Conservation (phyloP, 1,140 invertebrate genomes). For the Gonatopus flavifemur region DNA sequence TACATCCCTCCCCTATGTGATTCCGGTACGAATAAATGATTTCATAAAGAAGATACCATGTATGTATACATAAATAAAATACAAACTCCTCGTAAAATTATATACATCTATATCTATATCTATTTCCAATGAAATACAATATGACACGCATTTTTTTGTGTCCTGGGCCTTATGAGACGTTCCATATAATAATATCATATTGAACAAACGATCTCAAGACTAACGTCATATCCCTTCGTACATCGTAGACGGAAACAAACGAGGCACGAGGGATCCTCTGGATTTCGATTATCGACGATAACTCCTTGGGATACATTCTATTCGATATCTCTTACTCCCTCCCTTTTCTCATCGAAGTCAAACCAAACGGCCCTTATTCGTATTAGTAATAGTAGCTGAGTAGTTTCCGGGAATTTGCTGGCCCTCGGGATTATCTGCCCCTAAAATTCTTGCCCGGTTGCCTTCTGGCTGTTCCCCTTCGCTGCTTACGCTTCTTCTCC, state of each 20-base stretch:
- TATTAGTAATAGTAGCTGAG: conserved; percentile 8
- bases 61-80: no score
- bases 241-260: conserved; percentile 26
- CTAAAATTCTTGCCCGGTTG: conserved; percentile 16
- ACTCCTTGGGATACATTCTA: conserved; percentile 33
- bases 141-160: no score
- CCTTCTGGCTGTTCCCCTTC: neutral
- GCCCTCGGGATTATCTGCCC: conserved; percentile 30
- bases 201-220: no score
- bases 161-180: no score
- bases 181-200: no score
- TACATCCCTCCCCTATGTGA: no score
- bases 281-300: conserved; percentile 37
- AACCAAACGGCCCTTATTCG: neutral
- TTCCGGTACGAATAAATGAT: no score
- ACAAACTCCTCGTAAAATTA: no score
- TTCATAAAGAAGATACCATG: no score
- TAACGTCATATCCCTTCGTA: no score
- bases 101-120: no score
- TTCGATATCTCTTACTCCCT: conserved; percentile 28
- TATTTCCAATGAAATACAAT: no score
- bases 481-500: neutral
- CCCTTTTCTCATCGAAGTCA: neutral
- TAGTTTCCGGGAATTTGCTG: conserved; percentile 38
- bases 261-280: conserved; percentile 34